Percentiles rank a stretch among this genome's conserved stretches.
Conservation (phyloP, 2,797 vertebrate species). For the Diplodus sargus region DNA sequence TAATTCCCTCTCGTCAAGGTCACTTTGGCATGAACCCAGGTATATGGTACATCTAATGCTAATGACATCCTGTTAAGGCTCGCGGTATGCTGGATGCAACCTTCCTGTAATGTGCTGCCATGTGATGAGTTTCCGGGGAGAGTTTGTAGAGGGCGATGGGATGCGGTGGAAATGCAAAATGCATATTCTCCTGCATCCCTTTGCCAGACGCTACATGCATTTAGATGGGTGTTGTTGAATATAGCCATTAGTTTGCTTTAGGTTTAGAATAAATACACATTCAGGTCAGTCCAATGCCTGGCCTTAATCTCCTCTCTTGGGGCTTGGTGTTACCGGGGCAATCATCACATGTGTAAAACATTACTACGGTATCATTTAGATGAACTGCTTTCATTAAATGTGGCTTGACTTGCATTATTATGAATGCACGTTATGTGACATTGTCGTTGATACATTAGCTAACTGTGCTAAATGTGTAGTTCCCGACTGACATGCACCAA, state of each 20-base stretch:
- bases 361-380: background rate
- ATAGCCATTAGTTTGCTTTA: slow-evolving; percentile 36
- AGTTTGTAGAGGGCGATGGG: slow-evolving; percentile 44
- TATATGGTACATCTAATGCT: slow-evolving; percentile 53
- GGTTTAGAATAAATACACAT: slow-evolving; percentile 38
- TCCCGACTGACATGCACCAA: slow-evolving; percentile 6
- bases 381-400: slow-evolving; percentile 2
- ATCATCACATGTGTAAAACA: background rate
- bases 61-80: slow-evolving; percentile 58
- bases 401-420: background rate
- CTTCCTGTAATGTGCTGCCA: slow-evolving; percentile 51
- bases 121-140: slow-evolving; percentile 39
- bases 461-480: slow-evolving; percentile 7
- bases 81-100: slow-evolving; percentile 47
- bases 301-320: background rate
- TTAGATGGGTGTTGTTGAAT: slow-evolving; percentile 41
- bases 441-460: slow-evolving; percentile 9
- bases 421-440: background rate
- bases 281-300: background rate
- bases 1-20: slow-evolving; percentile 55
- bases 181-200: slow-evolving; percentile 16
- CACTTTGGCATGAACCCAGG: slow-evolving; percentile 59
- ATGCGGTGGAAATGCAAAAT: slow-evolving; percentile 52
- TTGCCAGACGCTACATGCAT: slow-evolving; percentile 19
- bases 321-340: background rate